Conservation (phyloP, 2,113 vertebrate species). For the Odocoileus hemionus region DNA sequence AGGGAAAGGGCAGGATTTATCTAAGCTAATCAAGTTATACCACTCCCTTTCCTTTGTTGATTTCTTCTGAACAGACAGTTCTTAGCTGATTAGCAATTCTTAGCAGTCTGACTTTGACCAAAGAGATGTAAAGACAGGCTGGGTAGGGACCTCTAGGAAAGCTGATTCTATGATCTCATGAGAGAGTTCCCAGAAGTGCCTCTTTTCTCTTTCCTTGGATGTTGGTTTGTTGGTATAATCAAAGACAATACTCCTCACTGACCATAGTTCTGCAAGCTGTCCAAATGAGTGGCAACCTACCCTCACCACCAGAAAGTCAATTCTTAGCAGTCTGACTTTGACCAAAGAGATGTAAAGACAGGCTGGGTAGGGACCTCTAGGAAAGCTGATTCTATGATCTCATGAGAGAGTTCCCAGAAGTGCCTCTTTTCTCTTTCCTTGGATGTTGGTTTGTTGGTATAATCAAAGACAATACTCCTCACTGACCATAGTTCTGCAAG, state of each 20-base stretch:
- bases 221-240: neutral
- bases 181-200: neutral
- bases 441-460: neutral
- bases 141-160: neutral
- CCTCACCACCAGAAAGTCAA: too few relatives aligned
- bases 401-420: neutral
- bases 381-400: neutral
- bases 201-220: neutral
- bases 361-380: neutral
- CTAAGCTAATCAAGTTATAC: neutral
- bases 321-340: neutral
- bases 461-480: neutral
- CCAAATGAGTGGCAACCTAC: too few relatives aligned
- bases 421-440: neutral
- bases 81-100: neutral
- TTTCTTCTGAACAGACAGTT: neutral
- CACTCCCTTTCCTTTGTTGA: neutral
- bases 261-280: too few relatives aligned
- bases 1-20: neutral
- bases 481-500: neutral
- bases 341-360: neutral
- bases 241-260: too few relatives aligned
- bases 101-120: neutral
- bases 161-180: neutral
- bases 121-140: neutral